phyloP scores from a whole-genome alignment of 2,113 vertebrate genomes.

The Microcebus griseorufus region DNA sequence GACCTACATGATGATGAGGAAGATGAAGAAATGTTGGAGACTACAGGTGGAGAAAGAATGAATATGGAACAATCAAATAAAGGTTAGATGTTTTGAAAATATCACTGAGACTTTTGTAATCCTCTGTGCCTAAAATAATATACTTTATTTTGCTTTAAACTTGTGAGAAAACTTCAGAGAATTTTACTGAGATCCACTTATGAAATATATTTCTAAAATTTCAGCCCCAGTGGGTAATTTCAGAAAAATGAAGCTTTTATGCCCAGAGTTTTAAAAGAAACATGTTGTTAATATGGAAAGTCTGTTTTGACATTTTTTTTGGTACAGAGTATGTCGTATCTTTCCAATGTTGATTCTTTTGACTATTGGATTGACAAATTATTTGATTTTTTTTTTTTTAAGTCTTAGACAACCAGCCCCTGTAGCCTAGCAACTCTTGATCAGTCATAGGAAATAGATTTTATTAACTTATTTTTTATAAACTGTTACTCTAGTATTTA shows the following conservation, averaged over 20 bases:
- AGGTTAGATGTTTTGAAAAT: constrained; percentile 79
- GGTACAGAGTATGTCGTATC: not conserved
- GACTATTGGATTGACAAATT: not conserved
- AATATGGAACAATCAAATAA: constrained; percentile 77
- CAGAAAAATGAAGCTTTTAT: constrained; percentile 38
- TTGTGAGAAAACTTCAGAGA: not conserved
- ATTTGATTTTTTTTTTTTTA: not conserved
- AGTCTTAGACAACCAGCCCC: not conserved
- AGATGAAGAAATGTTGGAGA: constrained; percentile 91
- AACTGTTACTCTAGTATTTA: not conserved
- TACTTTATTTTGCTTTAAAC: constrained; percentile 18
- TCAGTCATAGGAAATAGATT: not conserved
- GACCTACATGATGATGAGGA: constrained; percentile 90
- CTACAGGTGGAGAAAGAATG: constrained; percentile 88
- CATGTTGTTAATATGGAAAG: not conserved
- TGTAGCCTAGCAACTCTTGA: not conserved
- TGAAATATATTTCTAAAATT: constrained; percentile 11
- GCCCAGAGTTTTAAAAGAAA: not conserved
- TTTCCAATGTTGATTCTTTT: not conserved
- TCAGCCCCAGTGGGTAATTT: not conserved
- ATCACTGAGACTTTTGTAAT: not conserved
- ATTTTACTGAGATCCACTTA: constrained; percentile 17
- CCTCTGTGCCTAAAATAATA: constrained; percentile 28
- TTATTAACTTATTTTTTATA: constrained; percentile 25
- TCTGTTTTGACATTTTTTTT: not conserved